Evolutionary conservation across 2,113 vertebrate genomes (phyloP).

Genomic region (Mormyrus iriodes): DNA sequence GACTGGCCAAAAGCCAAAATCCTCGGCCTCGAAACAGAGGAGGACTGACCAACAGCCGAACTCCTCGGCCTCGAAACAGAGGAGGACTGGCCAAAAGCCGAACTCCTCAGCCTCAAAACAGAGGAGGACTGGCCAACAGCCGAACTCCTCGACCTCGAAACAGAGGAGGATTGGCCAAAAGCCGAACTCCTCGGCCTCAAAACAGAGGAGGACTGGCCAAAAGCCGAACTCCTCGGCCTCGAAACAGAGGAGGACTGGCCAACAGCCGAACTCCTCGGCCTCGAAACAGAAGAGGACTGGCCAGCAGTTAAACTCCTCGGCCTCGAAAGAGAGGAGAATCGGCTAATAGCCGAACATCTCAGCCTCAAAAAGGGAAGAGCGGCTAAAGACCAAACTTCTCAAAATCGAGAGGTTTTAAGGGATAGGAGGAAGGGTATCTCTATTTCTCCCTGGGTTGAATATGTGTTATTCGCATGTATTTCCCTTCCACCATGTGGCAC

Average conservation of each 20-base stretch:
- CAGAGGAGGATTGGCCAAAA: not conserved
- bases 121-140: not conserved
- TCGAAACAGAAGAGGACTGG: not conserved
- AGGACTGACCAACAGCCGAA: not conserved
- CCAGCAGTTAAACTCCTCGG: not conserved
- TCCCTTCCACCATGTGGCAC: slow-evolving; percentile 68
- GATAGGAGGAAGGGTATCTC: slow-evolving; percentile 47
- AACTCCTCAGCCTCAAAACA: too few relatives aligned
- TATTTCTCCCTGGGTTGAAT: slow-evolving; percentile 49
- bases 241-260: too few relatives aligned
- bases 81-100: not conserved
- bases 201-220: too few relatives aligned
- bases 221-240: too few relatives aligned
- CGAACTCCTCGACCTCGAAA: not conserved
- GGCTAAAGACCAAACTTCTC: not conserved
- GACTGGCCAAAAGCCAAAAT: not conserved
- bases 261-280: too few relatives aligned
- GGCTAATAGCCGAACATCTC: slow-evolving; percentile 2
- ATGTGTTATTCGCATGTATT: slow-evolving; percentile 41
- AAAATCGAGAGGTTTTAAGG: slow-evolving; percentile 30
- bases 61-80: not conserved
- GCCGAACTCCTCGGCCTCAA: not conserved
- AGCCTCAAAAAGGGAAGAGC: not conserved
- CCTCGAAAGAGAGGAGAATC: not conserved
- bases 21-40: not conserved